phyloP scores from a whole-genome alignment of 1,140 invertebrate species.

The Antheraea mylitta region DNA sequence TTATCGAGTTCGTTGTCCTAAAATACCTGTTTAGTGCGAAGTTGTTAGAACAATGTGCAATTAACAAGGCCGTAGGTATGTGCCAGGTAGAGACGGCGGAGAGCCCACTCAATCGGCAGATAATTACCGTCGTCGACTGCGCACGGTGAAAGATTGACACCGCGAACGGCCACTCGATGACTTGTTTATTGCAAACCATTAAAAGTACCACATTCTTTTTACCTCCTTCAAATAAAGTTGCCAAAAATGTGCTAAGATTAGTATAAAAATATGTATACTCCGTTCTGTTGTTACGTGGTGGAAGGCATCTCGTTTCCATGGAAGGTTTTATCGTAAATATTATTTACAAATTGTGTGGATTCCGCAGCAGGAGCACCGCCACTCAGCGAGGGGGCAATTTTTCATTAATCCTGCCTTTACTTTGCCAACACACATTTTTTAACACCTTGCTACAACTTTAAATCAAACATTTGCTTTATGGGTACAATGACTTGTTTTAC shows the following conservation, averaged over 20 bases:
- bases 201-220: constrained; percentile 33
- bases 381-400: constrained; percentile 74
- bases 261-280: constrained; percentile 36
- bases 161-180: constrained; percentile 22
- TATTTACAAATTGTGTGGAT: constrained; percentile 64
- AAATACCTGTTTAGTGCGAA: constrained; percentile 51
- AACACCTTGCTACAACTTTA: constrained; percentile 67
- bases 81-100: constrained; percentile 24
- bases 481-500: constrained; percentile 46
- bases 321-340: constrained; percentile 70
- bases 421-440: constrained; percentile 74
- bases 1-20: constrained; percentile 44
- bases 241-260: constrained; percentile 30
- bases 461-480: constrained; percentile 70
- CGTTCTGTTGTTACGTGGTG: constrained; percentile 36
- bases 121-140: constrained; percentile 64
- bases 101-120: constrained; percentile 55
- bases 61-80: constrained; percentile 44
- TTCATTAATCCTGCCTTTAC: constrained; percentile 63
- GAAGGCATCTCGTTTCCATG: constrained; percentile 47
- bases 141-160: constrained; percentile 65
- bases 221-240: constrained; percentile 30
- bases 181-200: constrained; percentile 41
- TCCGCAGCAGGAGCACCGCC: constrained; percentile 61
- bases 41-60: constrained; percentile 56